phyloP scores from a whole-genome alignment of 2,113 vertebrate species.

The Semnornis frantzii region DNA sequence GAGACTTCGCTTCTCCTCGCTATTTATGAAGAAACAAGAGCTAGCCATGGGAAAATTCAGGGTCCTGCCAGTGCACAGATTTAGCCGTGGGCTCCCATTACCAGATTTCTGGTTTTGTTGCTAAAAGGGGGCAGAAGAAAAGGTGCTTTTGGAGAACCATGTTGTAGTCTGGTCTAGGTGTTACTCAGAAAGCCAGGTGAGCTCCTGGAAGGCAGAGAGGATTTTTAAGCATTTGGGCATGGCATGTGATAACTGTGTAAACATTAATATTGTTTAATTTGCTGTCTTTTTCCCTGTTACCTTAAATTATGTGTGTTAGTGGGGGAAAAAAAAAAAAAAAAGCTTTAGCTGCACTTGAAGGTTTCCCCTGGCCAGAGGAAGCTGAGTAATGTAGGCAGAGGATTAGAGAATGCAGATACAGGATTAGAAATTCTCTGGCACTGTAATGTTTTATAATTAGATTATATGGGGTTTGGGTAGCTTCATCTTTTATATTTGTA shows the following conservation, averaged over 20 bases:
- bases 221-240: neutral
- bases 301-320: constrained; percentile 25
- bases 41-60: neutral
- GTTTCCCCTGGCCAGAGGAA: neutral
- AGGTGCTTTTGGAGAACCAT: neutral
- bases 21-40: neutral
- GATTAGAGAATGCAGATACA: neutral
- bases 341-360: constrained; percentile 38
- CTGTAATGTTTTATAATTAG: constrained; percentile 43
- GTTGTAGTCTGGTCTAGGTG: neutral
- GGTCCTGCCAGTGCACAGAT: neutral
- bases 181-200: neutral
- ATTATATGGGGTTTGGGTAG: constrained; percentile 28
- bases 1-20: neutral
- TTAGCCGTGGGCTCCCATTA: neutral
- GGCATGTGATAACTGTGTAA: neutral
- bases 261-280: neutral
- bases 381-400: neutral
- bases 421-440: neutral
- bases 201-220: neutral
- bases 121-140: neutral
- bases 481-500: constrained; percentile 66
- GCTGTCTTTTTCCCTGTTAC: neutral
- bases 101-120: neutral
- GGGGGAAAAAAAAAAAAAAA: neutral